A percentile compares a stretch with the other conserved stretches of the same genome.
Evolutionary conservation across 2,888 invertebrate genomes (phyloP).

Genomic region (Cephus runcator): DNA sequence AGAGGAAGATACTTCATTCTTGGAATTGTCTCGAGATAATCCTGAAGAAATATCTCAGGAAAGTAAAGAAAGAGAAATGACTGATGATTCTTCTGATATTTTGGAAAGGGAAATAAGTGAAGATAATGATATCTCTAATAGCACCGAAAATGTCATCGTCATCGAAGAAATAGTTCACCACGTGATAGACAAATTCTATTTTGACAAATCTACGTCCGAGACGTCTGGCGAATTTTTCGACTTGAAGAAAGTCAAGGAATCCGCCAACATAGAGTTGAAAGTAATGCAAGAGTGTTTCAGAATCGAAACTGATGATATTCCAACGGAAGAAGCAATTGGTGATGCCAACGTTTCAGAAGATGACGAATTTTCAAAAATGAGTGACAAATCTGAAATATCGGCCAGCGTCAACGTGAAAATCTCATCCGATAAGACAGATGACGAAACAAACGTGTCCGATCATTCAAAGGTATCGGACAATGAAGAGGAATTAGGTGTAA

Average conservation of each 20-base stretch:
- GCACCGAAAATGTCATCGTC: slow-evolving; percentile 22
- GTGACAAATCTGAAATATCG: too few relatives aligned
- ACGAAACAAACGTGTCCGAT: neutral
- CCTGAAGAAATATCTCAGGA: too few relatives aligned
- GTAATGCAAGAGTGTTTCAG: slow-evolving; percentile 11
- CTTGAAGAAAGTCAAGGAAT: slow-evolving; percentile 40
- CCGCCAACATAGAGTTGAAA: slow-evolving; percentile 29
- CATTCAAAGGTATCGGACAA: slow-evolving; percentile 7
- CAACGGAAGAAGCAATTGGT: neutral
- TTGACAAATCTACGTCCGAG: neutral
- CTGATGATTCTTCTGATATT: neutral
- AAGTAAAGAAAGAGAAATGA: too few relatives aligned
- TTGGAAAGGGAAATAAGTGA: neutral
- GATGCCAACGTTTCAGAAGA: neutral
- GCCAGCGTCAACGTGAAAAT: too few relatives aligned
- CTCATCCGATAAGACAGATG: too few relatives aligned
- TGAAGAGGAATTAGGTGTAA: slow-evolving; percentile 1
- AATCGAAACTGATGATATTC: neutral
- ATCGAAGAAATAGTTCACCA: slow-evolving; percentile 55
- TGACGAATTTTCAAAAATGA: neutral
- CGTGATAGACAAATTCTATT: slow-evolving; percentile 33
- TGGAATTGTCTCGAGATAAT: too few relatives aligned
- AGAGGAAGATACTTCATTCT: too few relatives aligned
- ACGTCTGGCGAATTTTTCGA: slow-evolving; percentile 15
- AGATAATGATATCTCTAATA: neutral